Evolutionary conservation across 92 coral and sea anemone genomes (phyloP).

Genomic region (Umimayanthus kanabou): DNA sequence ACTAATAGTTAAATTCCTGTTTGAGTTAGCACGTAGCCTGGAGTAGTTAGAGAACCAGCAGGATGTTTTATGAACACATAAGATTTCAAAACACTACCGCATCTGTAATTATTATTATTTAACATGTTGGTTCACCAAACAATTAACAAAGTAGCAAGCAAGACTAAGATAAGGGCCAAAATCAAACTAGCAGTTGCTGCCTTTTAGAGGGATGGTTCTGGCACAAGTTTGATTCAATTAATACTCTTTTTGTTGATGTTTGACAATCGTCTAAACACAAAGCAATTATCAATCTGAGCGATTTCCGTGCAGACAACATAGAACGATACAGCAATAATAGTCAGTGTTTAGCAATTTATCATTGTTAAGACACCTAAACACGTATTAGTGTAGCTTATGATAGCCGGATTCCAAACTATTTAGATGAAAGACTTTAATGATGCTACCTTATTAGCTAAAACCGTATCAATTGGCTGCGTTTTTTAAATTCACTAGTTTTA

Average conservation of each 20-base stretch:
- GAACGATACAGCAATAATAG: not conserved
- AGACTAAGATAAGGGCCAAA: not conserved
- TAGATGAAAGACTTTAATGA: too few relatives aligned
- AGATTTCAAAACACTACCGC: not conserved
- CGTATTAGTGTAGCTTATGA: not conserved
- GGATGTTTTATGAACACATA: not conserved
- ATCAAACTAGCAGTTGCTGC: not conserved
- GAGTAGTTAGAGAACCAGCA: constrained; percentile 7
- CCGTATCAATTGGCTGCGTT: not conserved
- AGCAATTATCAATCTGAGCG: not conserved
- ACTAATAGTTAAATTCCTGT: constrained; percentile 26
- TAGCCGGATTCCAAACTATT: too few relatives aligned
- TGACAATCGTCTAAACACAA: not conserved
- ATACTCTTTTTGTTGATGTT: not conserved
- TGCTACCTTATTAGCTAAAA: not conserved
- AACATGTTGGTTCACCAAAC: not conserved
- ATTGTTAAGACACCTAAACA: constrained; percentile 32
- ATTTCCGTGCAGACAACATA: constrained; percentile 2
- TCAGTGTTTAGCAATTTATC: constrained; percentile 38
- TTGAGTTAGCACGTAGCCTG: constrained; percentile 15
- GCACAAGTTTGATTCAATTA: not conserved
- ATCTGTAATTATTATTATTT: not conserved
- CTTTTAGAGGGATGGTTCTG: too few relatives aligned
- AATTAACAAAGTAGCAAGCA: not conserved
- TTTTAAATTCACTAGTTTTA: not conserved